Base-by-base conservation (phyloP, 1,140 invertebrate genomes). In the Euwallacea fornicatus region DNA sequence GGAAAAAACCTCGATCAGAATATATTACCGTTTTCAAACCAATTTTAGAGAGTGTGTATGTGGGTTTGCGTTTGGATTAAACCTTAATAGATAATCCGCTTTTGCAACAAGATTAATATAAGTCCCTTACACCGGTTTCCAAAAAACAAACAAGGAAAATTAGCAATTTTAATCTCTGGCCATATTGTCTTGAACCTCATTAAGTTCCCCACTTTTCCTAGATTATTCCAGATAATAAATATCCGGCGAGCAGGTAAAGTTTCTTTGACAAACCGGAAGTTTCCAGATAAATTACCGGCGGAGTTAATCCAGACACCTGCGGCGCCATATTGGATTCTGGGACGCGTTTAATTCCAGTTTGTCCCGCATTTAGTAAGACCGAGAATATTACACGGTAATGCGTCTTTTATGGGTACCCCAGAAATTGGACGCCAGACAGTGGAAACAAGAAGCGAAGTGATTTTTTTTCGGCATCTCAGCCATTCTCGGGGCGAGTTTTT, bases 221-320 rank as follows among this genome's bases (percentile, higher is more conserved):
- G 62, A 65, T 65, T 53, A 65, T 54, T 54, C 42, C 53, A n/a
- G 64, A 66, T 66, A 66, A 66, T 66, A 66, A 66, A 66, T 66
- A 55, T 58, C 50, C 42, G 47, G 46, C 16, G 42, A 56, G 61
- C 61, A 63, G 64, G 64, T 43, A 66, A 66, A 66, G 53, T 66
- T 66, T 66, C 64, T 66, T 58, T 66, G 64, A 66, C 64, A 66
- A 66, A 66, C 64, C 56, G 42, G 42, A 66, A 66, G 64, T 66
- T 66, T 66, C 64, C 42, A 66, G 53, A 66, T 66, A 56, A 66
- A 66, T 66, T 66, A 66, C 64, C 13, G 16, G 13, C 13, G 13
- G 13, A 58, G 64, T 42, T 56, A 66, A 66, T 65, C 62, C 54
- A 53, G 9, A 43, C 50, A 55, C 64, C 64, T 66, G 64, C 64